phyloP scores from a whole-genome alignment of 2,888 invertebrate genomes.

The Macroteleia sp. region DNA sequence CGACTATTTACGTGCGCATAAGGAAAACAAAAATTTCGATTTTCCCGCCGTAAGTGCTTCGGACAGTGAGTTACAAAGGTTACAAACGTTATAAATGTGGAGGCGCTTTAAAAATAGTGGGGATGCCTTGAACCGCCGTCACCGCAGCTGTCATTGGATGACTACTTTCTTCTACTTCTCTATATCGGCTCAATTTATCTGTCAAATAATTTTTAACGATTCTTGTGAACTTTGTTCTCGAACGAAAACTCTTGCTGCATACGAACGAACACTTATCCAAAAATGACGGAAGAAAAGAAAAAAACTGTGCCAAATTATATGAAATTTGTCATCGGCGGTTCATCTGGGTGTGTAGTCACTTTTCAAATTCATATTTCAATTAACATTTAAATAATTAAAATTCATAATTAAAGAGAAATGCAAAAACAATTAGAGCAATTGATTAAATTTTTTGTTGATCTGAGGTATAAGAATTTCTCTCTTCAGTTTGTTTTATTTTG shows the following conservation, averaged over 20 bases:
- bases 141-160: conserved; percentile 45
- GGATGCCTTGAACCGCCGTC: conserved; percentile 3
- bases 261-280: too few species aligned
- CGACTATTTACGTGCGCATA: too few species aligned
- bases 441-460: not conserved
- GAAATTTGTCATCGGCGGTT: conserved; percentile 80
- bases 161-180: not conserved
- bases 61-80: too few species aligned
- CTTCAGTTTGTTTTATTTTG: not conserved
- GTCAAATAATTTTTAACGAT: not conserved
- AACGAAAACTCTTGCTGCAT: too few species aligned
- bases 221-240: conserved; percentile 6
- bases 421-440: not conserved
- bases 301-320: conserved; percentile 78
- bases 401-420: too few species aligned
- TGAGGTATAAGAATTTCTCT: too few species aligned
- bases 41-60: conserved; percentile 18
- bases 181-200: conserved; percentile 15
- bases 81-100: too few species aligned
- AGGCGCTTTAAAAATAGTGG: conserved; percentile 10
- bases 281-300: conserved; percentile 71
- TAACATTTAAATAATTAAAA: too few species aligned
- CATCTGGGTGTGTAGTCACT: conserved; percentile 77
- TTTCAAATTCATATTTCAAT: too few species aligned
- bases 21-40: too few species aligned